Evolutionary conservation across 2,113 vertebrate genomes (phyloP), one percentile per base, ranked within the genome.

Genomic region (Marmota monax): DNA sequence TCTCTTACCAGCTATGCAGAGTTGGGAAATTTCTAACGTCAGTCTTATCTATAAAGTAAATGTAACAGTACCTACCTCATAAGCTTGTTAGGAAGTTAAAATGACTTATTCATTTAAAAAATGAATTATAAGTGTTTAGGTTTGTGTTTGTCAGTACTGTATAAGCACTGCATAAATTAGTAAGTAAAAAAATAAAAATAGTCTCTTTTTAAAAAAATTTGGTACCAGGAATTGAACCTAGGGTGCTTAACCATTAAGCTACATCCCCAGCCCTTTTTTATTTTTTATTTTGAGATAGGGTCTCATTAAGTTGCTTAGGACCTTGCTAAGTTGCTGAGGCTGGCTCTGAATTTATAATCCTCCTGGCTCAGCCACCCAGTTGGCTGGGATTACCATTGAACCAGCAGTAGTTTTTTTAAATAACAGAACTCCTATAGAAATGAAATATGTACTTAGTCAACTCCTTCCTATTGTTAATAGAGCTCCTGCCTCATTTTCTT

Each of bases 1-100:
- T 65, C 0, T 77, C 14, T 95, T 51, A 58, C 53, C 90, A 84
- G 23, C 22, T 90, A 2, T 48, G 4, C 70, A 73, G 86, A 79
- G 29, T n/a, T 61, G 20, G 65, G 51, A 42, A 90, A 92, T 61
- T 87, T 97, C 32, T 90, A 76, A 94, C 95, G 42, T 95, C 39
- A 74, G 27, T 25, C 34, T 86, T 74, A 61, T 69, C 34, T 94
- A 20, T 78, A 72, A 93, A 93, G 86, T 76, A 48, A 80, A 37
- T 9, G 74, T 88, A 76, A 58, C 87, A 90, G 18, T 85, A 12
- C 9, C 51, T 65, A 53, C 69, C 13, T 89, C 27, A 76, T 65
- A 67, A 76, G 20, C 51, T 56, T 90, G 1, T 61, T 76, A 74
- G 27, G 18, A 69, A 65, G 37, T 87, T 94, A 77, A 92, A 93